phyloP scores from a whole-genome alignment of 2,797 vertebrate genomes.

The Ataeniobius toweri region DNA sequence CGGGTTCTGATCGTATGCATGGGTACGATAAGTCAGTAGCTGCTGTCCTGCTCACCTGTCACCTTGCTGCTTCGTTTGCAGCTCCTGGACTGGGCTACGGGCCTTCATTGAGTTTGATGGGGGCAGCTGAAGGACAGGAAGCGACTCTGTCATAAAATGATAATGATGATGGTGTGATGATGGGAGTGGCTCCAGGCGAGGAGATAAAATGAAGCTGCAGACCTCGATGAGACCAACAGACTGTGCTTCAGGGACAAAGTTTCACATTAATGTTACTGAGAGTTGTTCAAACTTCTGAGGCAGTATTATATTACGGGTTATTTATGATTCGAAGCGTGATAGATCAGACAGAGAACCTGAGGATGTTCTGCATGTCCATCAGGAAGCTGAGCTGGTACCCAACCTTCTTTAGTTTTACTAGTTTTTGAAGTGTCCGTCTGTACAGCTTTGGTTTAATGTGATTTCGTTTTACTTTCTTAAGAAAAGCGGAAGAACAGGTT shows the following conservation, averaged over 20 bases:
- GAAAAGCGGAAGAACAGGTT: no score
- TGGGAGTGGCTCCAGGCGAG: constrained; percentile 19
- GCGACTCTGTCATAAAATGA: constrained; percentile 34
- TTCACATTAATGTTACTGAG: background rate
- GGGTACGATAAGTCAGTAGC: constrained; percentile 48
- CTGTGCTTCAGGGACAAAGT: background rate
- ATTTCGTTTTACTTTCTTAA: background rate
- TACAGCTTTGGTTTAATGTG: background rate
- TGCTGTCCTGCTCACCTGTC: constrained; percentile 30
- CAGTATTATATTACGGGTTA: no score
- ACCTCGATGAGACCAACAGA: background rate
- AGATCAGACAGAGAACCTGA: background rate
- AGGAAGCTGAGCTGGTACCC: background rate
- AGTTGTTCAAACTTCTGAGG: background rate
- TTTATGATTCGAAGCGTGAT: no score
- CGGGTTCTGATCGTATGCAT: constrained; percentile 38
- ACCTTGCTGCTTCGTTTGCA: constrained; percentile 54
- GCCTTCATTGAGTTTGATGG: constrained; percentile 39
- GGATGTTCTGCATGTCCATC: background rate
- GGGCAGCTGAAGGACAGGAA: constrained; percentile 65
- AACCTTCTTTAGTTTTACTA: no score
- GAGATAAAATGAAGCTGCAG: background rate
- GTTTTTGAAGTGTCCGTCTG: no score
- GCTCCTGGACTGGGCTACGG: constrained; percentile 5
- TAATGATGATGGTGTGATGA: constrained; percentile 30